Evolutionary conservation across 2,113 vertebrate species (phyloP), one percentile per base, ranked within the genome.

Genomic region (Motacilla tschutschensis): DNA sequence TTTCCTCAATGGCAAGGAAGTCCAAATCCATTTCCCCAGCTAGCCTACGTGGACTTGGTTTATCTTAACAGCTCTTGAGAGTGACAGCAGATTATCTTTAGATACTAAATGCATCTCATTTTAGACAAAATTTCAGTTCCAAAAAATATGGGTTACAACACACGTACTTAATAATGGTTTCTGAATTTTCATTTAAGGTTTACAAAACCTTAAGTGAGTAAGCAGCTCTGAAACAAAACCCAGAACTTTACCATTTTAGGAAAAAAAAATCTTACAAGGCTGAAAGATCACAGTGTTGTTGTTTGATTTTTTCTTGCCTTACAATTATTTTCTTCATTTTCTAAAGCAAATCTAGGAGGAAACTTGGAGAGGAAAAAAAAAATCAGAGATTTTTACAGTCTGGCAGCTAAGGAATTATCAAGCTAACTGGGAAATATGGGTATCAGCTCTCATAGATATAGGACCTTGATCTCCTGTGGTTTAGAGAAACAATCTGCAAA

Each of bases 281-380:
- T 72, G 24, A 43, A 66, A 76, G 81, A 81, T 17, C 20, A n/a
- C 26, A 28, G 9, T 46, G 53, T 11, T 48, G 5, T 8, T 2
- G 1, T 47, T 65, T 20, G 2, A 0, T 0, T 8, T 25, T 47
- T 54, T 21, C 12, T 62, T 51, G 2, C 5, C 16, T 57, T 64
- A 14, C 1, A 2, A 11, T 21, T 31, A 1, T 40, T 67, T 47
- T 70, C 19, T 75, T 41, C 2, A 31, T 77, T 54, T 79, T 65
- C 6, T 76, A 17, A 72, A 79, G n/a, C 8, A 28, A 43, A 4
- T 51, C 12, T 55, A 64, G 28, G 16, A 59, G 12, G n/a, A 71
- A 78, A 1, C 2, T 11, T 46, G 4, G 9, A 67, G 20, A 53
- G 4, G 5, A 18, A 19, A 31, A 60, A 50, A 55, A 57, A 41